These are phyloP conservation scores for Gambusia affinis DNA, from an alignment of 2,113 vertebrate species.

Conservation along the genomic window DNA sequence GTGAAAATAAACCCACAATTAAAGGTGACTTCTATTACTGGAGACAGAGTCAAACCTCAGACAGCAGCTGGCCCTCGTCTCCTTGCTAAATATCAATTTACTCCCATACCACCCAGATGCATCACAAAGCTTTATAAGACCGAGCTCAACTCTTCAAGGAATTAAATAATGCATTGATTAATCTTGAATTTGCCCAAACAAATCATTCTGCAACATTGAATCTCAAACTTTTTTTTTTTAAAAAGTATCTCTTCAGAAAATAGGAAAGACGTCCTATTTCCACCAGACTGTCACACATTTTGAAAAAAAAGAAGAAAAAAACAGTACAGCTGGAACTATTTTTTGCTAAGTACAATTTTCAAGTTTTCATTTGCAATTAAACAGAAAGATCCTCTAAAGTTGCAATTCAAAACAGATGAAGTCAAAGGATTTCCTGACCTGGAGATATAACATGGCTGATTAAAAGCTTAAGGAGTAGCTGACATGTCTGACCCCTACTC, in stretches of 20 bases:
- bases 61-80: slow-evolving; percentile 54
- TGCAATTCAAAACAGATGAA: background rate
- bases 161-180: slow-evolving; percentile 41
- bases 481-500: background rate
- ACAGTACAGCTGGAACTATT: background rate
- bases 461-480: background rate
- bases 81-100: slow-evolving; percentile 44
- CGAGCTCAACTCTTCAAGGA: slow-evolving; percentile 24
- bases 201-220: background rate
- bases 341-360: background rate
- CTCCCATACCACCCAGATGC: slow-evolving; percentile 12
- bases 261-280: background rate
- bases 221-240: background rate
- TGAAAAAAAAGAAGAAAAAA: too few species aligned
- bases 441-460: background rate
- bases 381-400: background rate
- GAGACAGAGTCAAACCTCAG: slow-evolving; percentile 52
- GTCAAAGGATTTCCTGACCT: background rate
- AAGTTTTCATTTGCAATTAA: background rate
- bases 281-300: background rate
- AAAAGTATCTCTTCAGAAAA: background rate
- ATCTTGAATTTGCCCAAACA: slow-evolving; percentile 21
- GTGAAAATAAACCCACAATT: slow-evolving; percentile 67
- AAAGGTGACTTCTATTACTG: slow-evolving; percentile 60
- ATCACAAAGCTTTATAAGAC: slow-evolving; percentile 14